Conservation (phyloP, 2,113 vertebrate species). For the Eptesicus fuscus region DNA sequence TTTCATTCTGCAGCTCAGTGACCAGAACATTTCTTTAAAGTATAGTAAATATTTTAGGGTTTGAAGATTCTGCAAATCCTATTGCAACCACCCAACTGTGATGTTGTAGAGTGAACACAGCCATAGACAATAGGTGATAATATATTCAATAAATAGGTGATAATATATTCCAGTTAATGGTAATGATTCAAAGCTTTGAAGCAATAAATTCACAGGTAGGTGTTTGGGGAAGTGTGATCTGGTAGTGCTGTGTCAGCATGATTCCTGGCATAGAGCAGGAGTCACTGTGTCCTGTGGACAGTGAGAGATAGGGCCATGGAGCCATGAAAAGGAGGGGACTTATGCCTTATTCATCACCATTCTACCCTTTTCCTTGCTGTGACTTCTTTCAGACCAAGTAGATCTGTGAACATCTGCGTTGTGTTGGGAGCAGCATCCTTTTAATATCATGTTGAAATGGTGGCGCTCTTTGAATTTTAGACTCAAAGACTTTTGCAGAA, state of each 20-base stretch:
- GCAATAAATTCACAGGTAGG: not conserved
- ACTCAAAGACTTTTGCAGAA: not conserved
- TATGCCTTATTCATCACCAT: accelerated
- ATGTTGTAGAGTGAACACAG: not conserved
- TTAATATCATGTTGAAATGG: not conserved
- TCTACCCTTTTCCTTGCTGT: not conserved
- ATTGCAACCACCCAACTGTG: not conserved
- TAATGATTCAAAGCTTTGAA: not conserved
- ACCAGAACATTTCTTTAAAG: not conserved
- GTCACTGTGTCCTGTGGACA: not conserved
- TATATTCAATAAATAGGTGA: not conserved
- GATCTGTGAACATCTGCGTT: not conserved
- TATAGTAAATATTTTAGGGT: not conserved
- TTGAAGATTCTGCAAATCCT: not conserved
- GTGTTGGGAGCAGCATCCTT: not conserved
- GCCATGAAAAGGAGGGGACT: not conserved
- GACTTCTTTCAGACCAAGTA: not conserved
- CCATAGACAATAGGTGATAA: not conserved
- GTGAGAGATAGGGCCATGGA: not conserved
- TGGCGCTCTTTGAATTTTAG: not conserved
- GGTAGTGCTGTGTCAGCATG: not conserved
- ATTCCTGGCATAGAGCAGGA: not conserved
- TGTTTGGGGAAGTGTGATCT: not conserved
- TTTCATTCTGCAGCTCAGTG: not conserved
- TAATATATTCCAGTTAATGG: not conserved